Evolutionary conservation across 2,888 invertebrate genomes (phyloP).

Genomic region (Mesorhabditis spiculigera): DNA sequence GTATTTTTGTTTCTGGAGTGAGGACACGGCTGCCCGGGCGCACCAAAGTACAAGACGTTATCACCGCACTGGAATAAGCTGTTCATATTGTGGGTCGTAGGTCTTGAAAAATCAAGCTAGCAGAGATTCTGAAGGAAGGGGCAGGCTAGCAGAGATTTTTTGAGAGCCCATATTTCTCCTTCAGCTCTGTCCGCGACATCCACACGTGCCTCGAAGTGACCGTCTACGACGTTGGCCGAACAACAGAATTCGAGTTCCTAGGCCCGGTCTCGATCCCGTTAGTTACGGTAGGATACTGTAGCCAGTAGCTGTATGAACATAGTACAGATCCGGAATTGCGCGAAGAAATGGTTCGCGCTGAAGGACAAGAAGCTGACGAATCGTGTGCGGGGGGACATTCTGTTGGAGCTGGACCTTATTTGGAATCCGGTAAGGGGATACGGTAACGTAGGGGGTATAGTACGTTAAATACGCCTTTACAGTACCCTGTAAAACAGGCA

Average conservation of each 20-base stretch:
- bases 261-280: slow-evolving; percentile 87
- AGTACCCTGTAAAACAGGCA: background rate
- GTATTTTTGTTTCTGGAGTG: slow-evolving; percentile 62
- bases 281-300: slow-evolving; percentile 62
- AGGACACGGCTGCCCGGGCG: slow-evolving; percentile 90
- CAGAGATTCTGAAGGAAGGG: background rate
- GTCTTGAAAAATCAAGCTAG: background rate
- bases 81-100: slow-evolving; percentile 78
- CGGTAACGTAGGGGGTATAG: background rate
- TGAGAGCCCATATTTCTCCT: background rate
- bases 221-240: slow-evolving; percentile 95
- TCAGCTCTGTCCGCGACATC: slow-evolving; percentile 73
- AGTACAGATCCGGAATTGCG: slow-evolving; percentile 75
- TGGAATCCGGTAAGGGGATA: slow-evolving; percentile 81
- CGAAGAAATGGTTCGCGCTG: slow-evolving; percentile 89
- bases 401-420: slow-evolving; percentile 82
- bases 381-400: slow-evolving; percentile 68
- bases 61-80: slow-evolving; percentile 97
- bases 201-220: slow-evolving; percentile 89
- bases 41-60: slow-evolving; percentile 95
- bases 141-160: too few relatives aligned
- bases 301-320: background rate
- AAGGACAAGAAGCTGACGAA: slow-evolving; percentile 84
- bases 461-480: background rate
- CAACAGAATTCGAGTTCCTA: slow-evolving; percentile 82